Conservation (phyloP, 2,113 vertebrate species). For the Bagarius yarrelli region DNA sequence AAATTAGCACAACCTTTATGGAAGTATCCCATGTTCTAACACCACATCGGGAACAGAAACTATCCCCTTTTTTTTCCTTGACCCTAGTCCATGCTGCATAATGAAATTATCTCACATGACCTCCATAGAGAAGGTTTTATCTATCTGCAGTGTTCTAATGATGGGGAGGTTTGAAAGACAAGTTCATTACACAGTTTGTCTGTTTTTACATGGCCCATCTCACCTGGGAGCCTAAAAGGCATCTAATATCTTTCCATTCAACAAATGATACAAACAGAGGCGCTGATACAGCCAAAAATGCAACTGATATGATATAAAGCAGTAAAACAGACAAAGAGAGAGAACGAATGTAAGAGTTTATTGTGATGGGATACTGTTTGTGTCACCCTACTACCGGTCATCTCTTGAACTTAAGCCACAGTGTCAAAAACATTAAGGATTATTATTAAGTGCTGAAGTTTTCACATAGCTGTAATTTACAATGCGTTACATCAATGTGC, state of each 20-base stretch:
- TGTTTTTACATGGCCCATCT: conserved; percentile 20
- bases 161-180: neutral
- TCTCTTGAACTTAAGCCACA: neutral
- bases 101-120: conserved; percentile 27
- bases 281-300: conserved; percentile 10
- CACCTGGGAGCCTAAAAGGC: conserved; percentile 28
- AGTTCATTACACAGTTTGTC: conserved; percentile 26
- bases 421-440: conserved; percentile 10
- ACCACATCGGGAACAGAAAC: neutral
- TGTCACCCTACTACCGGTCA: conserved; percentile 19
- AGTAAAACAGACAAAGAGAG: conserved; percentile 27
- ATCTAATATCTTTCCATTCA: conserved; percentile 44
- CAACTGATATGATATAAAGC: conserved; percentile 14
- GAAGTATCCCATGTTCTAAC: conserved; percentile 1
- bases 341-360: conserved; percentile 26
- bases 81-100: conserved; percentile 3
- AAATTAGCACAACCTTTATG: neutral
- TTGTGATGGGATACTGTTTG: conserved; percentile 39
- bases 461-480: conserved; percentile 14
- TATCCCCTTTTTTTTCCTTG: conserved; percentile 5
- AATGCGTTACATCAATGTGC: neutral
- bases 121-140: conserved; percentile 19
- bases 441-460: neutral
- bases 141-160: conserved; percentile 22
- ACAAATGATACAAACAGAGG: neutral